phyloP scores from a whole-genome alignment of 2,113 vertebrate genomes.

The Paraplagusia blochii region DNA sequence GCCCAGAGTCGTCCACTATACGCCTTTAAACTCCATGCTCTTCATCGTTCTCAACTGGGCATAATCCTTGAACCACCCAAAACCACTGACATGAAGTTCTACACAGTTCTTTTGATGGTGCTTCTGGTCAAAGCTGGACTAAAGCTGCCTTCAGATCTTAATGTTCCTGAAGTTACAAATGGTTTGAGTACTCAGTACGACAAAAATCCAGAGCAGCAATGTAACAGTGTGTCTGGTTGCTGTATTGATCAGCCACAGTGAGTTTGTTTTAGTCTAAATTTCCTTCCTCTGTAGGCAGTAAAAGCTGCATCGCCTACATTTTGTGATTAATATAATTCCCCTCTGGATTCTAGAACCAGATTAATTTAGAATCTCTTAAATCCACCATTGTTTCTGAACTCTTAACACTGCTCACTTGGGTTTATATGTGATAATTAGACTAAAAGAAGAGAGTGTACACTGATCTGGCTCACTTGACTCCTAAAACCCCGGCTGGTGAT shows the following conservation, averaged over 20 bases:
- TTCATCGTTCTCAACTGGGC: slow-evolving; percentile 16
- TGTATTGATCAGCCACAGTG: slow-evolving; percentile 26
- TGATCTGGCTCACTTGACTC: too few species aligned
- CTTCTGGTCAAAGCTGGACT: slow-evolving; percentile 8
- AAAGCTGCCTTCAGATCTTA: not conserved
- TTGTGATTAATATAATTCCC: slow-evolving; percentile 54
- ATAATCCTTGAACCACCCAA: not conserved
- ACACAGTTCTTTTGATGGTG: not conserved
- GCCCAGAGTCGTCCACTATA: slow-evolving; percentile 14
- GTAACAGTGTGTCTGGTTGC: slow-evolving; percentile 14
- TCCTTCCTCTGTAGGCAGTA: slow-evolving; percentile 32
- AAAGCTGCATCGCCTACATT: slow-evolving; percentile 55
- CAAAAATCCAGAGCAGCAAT: slow-evolving; percentile 6
- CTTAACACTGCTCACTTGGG: too few species aligned
- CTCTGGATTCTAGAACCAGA: too few species aligned
- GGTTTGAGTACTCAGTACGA: slow-evolving; percentile 8
- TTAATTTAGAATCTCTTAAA: too few species aligned
- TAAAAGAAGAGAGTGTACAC: too few species aligned
- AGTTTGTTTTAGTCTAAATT: slow-evolving; percentile 49
- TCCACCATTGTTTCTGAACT: too few species aligned
- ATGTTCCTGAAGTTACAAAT: slow-evolving; percentile 10
- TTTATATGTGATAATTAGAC: too few species aligned
- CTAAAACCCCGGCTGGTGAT: too few species aligned
- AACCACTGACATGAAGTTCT: not conserved
- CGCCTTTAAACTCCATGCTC: not conserved